These are phyloP conservation scores for Anomalospiza imberbis DNA, from an alignment of 2,797 vertebrate species.

Conservation along the genomic window DNA sequence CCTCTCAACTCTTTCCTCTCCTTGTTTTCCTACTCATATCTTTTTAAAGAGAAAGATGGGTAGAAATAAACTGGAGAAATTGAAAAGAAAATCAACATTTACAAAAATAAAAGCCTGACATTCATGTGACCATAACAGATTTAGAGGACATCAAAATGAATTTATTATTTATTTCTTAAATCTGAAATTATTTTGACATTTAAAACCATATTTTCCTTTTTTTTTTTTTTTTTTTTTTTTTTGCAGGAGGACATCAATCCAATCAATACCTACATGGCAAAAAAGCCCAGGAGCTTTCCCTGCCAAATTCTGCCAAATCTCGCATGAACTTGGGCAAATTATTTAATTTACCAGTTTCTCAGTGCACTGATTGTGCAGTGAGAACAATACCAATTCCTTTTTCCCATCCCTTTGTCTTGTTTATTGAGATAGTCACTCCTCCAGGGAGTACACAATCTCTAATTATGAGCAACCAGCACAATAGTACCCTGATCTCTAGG, in stretches of 20 bases:
- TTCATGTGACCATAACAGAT: neutral
- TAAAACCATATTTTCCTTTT: neutral
- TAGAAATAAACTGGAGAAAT: neutral
- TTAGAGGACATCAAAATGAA: neutral
- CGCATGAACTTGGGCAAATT: neutral
- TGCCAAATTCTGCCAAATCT: neutral
- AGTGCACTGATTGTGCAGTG: neutral
- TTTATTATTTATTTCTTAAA: neutral
- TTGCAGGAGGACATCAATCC: neutral
- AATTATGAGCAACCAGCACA: conserved; percentile 54
- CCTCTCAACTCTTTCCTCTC: neutral
- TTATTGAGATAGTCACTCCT: conserved; percentile 56
- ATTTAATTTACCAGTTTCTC: conserved; percentile 13
- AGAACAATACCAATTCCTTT: conserved; percentile 41
- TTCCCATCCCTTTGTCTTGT: conserved; percentile 55
- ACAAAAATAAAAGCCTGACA: neutral
- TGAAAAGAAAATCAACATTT: neutral
- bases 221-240: neutral
- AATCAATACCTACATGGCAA: neutral
- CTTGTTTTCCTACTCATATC: neutral
- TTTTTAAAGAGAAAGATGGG: neutral
- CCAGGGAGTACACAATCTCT: conserved; percentile 57
- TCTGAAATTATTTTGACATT: neutral
- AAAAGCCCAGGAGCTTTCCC: neutral
- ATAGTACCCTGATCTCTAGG: conserved; percentile 54